Conservation (phyloP, 2,797 vertebrate species). For the Alfaro cultratus region DNA sequence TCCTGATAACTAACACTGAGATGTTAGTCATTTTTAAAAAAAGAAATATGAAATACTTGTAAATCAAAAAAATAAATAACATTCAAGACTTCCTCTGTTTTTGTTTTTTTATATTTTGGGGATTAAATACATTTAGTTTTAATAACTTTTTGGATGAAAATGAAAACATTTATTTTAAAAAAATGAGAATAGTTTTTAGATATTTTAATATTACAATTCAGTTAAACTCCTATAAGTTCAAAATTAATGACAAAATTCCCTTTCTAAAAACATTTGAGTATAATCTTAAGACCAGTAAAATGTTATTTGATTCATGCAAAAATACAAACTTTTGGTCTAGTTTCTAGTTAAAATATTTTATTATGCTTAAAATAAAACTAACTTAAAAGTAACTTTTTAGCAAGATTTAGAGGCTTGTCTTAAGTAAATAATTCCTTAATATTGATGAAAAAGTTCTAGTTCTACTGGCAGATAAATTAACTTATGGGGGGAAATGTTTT, state of each 20-base stretch:
- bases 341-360: too few species aligned
- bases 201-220: not conserved
- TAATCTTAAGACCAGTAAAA: not conserved
- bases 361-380: too few species aligned
- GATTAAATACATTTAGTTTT: not conserved
- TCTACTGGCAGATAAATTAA: too few species aligned
- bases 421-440: too few species aligned
- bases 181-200: not conserved
- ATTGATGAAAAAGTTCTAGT: too few species aligned
- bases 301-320: not conserved
- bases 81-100: slow-evolving; percentile 64
- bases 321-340: too few species aligned
- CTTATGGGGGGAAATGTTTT: too few species aligned
- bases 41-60: slow-evolving; percentile 68
- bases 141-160: not conserved
- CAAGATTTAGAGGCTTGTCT: too few species aligned
- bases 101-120: slow-evolving; percentile 16
- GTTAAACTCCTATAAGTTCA: not conserved
- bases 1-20: slow-evolving; percentile 68
- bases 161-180: not conserved
- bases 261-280: not conserved
- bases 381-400: too few species aligned
- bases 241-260: not conserved
- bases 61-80: slow-evolving; percentile 75
- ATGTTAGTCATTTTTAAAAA: slow-evolving; percentile 75